A percentile compares a stretch with the other conserved stretches of the same genome.
These are phyloP conservation scores for Hydrolagus colliei DNA, from an alignment of 2,797 vertebrate genomes.

Conservation along the genomic window DNA sequence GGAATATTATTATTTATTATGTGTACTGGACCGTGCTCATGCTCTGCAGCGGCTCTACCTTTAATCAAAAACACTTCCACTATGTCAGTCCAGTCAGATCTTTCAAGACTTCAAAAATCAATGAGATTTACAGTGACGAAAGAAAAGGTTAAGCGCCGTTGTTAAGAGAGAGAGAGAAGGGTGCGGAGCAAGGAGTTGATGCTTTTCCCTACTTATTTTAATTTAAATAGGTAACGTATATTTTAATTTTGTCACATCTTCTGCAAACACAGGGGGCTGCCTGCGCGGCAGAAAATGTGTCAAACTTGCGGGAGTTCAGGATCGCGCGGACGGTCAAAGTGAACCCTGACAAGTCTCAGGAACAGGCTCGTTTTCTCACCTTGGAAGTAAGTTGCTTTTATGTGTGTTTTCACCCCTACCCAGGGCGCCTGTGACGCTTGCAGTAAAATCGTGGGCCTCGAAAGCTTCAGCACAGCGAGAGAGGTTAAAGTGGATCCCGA, in stretches of 20 bases:
- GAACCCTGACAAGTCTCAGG: constrained; percentile 81
- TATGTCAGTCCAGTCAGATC: too few relatives aligned
- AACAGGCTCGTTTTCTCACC: constrained; percentile 64
- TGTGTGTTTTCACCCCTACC: constrained; percentile 30
- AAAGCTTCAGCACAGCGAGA: constrained; percentile 56
- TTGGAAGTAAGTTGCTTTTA: constrained; percentile 68
- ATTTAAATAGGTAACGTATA: too few relatives aligned
- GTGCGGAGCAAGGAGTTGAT: background rate
- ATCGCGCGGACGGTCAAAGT: constrained; percentile 71
- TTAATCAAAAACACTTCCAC: too few relatives aligned
- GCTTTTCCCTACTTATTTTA: too few relatives aligned
- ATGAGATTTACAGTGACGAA: constrained; percentile 20
- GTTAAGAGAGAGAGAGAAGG: background rate
- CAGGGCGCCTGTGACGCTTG: constrained; percentile 73
- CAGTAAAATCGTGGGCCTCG: constrained; percentile 58
- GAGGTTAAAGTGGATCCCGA: constrained; percentile 94
- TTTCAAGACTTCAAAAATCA: too few relatives aligned
- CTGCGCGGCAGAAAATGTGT: constrained; percentile 58
- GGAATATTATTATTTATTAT: too few relatives aligned
- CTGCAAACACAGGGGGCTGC: constrained; percentile 57
- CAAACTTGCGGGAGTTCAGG: constrained; percentile 62
- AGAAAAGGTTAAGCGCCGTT: constrained; percentile 22
- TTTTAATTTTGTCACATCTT: constrained; percentile 9
- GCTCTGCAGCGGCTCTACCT: too few relatives aligned
- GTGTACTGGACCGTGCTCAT: too few relatives aligned